Evolutionary conservation across 2,113 vertebrate genomes (phyloP), one percentile per base, ranked within the genome.

Genomic region (Pelmatolapia mariae): DNA sequence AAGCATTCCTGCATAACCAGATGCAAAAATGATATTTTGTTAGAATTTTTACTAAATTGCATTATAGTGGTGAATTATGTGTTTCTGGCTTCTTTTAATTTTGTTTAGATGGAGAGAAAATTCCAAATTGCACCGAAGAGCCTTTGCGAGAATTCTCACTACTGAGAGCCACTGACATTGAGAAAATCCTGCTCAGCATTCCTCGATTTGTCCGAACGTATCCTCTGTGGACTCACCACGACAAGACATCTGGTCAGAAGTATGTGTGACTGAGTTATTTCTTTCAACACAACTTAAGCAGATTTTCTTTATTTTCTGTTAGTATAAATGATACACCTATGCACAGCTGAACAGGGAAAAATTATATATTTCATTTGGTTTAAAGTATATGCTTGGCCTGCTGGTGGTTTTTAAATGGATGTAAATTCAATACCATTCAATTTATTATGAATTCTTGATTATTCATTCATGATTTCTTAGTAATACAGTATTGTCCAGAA

Each of bases 131-230:
- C 89, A 85, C 80, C 9, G 84, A 89, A 45, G 33, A 73, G 13
- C 43, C 80, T 40, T 85, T 95, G 6, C 57, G 0, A n/a, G 87
- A 86, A 31, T 84, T 84, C 2, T 94, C 94, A 9, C 15, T 95
- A 8, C 38, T 76, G 71, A 94, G 71, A 91, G 94, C 86, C 11
- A 85, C 7, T 5, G 85, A 91, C 50, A 11, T 95, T 7, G 94
- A 95, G 57, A 96, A 91, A 22, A 83, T 96, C 22, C 16, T 95
- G 66, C 94, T 96, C 71, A 93, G 95, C 81, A 11, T 95, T 15
- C 94, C 92, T 82, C 92, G 91, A 7, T 87, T 10, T 24, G 11
- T 89, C 16, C 85, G 3, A 19, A n/a, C 22, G 2, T 94, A 90
- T 43, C 82, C 52, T 43, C 57, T 93, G 0, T 96, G 94, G 94